Percentiles rank a stretch among this genome's conserved stretches.
Evolutionary conservation across 2,797 vertebrate species (phyloP).

Genomic region (Gymnocypris eckloni): DNA sequence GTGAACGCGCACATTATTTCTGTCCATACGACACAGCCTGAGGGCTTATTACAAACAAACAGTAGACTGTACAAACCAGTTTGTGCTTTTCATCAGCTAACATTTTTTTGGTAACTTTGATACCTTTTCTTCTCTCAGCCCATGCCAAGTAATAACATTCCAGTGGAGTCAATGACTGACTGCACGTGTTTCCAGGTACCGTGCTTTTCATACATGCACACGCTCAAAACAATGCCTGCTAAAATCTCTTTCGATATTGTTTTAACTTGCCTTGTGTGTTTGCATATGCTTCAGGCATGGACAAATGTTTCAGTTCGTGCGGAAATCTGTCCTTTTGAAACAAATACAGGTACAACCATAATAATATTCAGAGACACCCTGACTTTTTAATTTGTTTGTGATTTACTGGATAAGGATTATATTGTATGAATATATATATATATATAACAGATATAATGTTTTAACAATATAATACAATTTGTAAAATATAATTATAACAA

Average conservation of each 20-base stretch:
- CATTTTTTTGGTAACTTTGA: not conserved
- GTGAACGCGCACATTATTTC: constrained; percentile 13
- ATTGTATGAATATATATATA: not conserved
- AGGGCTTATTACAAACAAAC: not conserved
- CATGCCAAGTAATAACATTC: constrained; percentile 58
- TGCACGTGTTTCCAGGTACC: constrained; percentile 80
- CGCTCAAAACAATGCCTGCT: not conserved
- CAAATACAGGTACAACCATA: constrained; percentile 62
- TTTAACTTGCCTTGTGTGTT: not conserved
- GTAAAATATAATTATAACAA: too few relatives aligned
- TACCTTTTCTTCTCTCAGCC: constrained; percentile 18
- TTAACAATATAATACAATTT: not conserved
- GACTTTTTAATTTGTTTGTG: not conserved
- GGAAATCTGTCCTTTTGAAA: constrained; percentile 71
- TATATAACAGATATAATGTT: not conserved
- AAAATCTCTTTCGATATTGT: not conserved
- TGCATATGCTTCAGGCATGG: constrained; percentile 67
- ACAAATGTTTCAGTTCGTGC: constrained; percentile 48
- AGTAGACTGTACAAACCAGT: not conserved
- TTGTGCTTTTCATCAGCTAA: not conserved
- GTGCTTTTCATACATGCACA: constrained; percentile 5
- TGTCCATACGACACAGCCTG: not conserved
- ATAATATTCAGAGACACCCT: not conserved
- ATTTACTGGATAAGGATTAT: not conserved
- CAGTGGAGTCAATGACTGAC: constrained; percentile 68